Conservation (phyloP, 1,140 invertebrate genomes). For the Pemphigus obesinymphae region DNA sequence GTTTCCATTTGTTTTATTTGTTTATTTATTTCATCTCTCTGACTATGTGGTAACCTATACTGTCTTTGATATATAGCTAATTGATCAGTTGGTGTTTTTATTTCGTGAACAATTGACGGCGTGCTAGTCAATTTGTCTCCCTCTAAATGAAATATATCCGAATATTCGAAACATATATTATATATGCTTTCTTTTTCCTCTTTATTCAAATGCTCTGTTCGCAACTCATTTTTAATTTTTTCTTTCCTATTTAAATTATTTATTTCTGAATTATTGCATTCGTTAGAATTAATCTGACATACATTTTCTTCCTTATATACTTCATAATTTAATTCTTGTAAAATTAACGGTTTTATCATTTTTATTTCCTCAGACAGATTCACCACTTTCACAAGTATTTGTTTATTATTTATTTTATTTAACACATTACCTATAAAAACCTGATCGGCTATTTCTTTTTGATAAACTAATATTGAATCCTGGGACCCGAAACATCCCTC, state of each 20-base stretch:
- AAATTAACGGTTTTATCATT: not conserved
- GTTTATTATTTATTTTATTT: not conserved
- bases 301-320: not conserved
- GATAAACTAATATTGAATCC: not conserved
- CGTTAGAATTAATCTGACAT: not conserved
- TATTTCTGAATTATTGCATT: not conserved
- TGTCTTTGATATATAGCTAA: slow-evolving; percentile 46
- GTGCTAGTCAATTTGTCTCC: too few relatives aligned
- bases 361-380: not conserved
- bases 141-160: slow-evolving; percentile 6
- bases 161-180: not conserved
- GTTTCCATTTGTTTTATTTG: slow-evolving; percentile 47
- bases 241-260: too few relatives aligned
- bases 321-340: not conserved
- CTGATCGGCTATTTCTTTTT: not conserved
- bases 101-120: slow-evolving; percentile 38
- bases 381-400: not conserved
- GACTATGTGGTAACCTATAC: slow-evolving; percentile 49
- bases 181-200: not conserved
- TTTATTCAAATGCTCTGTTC: not conserved
- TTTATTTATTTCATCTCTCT: slow-evolving; percentile 49
- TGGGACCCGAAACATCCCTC: too few relatives aligned
- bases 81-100: slow-evolving; percentile 43
- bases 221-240: not conserved
- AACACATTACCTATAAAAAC: not conserved